These are phyloP conservation scores for Hoplodrina blanda DNA, from an alignment of 2,888 invertebrate genomes.

Conservation along the genomic window DNA sequence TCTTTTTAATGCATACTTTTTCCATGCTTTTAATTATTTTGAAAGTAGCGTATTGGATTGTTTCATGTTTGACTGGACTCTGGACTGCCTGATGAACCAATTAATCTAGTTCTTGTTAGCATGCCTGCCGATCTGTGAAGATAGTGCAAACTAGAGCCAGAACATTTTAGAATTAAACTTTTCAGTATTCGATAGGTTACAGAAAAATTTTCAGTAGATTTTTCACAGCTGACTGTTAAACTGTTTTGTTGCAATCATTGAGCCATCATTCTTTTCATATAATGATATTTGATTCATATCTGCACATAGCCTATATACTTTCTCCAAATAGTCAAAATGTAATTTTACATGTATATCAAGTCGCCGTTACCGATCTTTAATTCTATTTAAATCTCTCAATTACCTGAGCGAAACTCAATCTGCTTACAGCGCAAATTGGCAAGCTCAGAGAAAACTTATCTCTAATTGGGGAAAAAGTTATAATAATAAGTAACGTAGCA, in stretches of 20 bases:
- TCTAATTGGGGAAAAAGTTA: constrained; percentile 3
- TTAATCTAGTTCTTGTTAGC: constrained; percentile 6
- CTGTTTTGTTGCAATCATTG: too few relatives aligned
- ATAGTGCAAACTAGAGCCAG: background rate
- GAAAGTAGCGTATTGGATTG: background rate
- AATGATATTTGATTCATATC: too few relatives aligned
- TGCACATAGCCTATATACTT: background rate
- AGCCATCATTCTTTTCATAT: too few relatives aligned
- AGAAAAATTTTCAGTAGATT: too few relatives aligned
- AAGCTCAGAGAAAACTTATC: background rate
- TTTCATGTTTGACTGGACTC: constrained; percentile 2
- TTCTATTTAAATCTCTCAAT: constrained; percentile 8
- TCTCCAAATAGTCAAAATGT: background rate
- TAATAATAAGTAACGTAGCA: background rate
- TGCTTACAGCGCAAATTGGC: constrained; percentile 15
- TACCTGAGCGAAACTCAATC: constrained; percentile 5
- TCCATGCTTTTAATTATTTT: background rate
- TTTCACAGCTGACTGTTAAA: too few relatives aligned
- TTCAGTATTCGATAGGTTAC: too few relatives aligned
- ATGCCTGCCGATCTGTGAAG: constrained; percentile 4
- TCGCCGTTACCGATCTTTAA: constrained; percentile 3
- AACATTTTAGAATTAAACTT: too few relatives aligned
- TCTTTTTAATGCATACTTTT: background rate
- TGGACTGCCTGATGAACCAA: constrained; percentile 4
- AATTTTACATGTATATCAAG: constrained; percentile 14